These are phyloP conservation scores for Echinometra lucunter DNA, from an alignment of 53 echinoderm and acorn worm genomes.

Conservation along the genomic window DNA sequence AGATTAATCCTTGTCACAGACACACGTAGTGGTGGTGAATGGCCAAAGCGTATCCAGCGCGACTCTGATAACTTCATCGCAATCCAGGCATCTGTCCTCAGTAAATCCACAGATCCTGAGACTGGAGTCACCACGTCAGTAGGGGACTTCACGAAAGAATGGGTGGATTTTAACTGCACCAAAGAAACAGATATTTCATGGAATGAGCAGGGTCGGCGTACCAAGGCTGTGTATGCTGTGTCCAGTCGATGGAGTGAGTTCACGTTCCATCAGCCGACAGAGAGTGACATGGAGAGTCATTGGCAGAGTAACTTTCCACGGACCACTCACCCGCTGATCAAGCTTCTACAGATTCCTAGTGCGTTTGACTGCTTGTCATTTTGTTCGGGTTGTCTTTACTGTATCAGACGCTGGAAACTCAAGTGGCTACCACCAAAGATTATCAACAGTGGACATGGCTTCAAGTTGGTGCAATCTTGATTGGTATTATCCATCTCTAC, in stretches of 20 bases:
- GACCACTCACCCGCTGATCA: slow-evolving; percentile 86
- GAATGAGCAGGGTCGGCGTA: slow-evolving; percentile 85
- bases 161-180: slow-evolving; percentile 94
- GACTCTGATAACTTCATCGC: slow-evolving; percentile 82
- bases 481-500: neutral
- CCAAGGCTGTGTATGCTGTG: slow-evolving; percentile 85
- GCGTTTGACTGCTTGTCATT: slow-evolving; percentile 75
- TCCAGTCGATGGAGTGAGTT: slow-evolving; percentile 91
- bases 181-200: slow-evolving; percentile 78
- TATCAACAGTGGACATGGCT: slow-evolving; percentile 95
- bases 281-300: slow-evolving; percentile 89
- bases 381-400: slow-evolving; percentile 79
- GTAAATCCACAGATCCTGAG: slow-evolving; percentile 90
- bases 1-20: slow-evolving; percentile 84
- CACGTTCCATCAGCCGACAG: slow-evolving; percentile 92
- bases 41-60: slow-evolving; percentile 80
- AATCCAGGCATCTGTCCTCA: slow-evolving; percentile 83
- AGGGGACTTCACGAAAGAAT: slow-evolving; percentile 96
- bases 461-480: slow-evolving; percentile 94
- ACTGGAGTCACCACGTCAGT: slow-evolving; percentile 76
- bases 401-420: slow-evolving; percentile 89
- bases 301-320: slow-evolving; percentile 96
- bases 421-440: slow-evolving; percentile 93
- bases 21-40: slow-evolving; percentile 73
- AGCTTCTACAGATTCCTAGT: slow-evolving; percentile 80